phyloP scores from a whole-genome alignment of 2,113 vertebrate species.

The Tupaia tana region DNA sequence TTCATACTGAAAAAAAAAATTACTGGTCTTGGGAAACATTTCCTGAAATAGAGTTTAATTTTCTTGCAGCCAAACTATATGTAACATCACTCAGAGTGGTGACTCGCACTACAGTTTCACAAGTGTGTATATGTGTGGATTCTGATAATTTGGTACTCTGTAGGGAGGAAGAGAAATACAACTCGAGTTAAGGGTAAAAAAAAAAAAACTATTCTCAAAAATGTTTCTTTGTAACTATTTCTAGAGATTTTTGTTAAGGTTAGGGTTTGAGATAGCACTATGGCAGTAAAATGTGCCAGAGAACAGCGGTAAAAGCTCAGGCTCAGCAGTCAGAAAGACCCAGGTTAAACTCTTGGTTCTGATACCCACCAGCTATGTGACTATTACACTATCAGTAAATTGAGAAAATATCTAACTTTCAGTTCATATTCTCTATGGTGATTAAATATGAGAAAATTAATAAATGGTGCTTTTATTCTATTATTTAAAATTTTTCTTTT shows the following conservation, averaged over 20 bases:
- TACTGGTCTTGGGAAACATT: conserved; percentile 59
- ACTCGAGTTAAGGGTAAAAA: conserved; percentile 30
- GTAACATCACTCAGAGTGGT: conserved; percentile 69
- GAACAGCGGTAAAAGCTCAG: not conserved
- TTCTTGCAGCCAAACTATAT: conserved; percentile 78
- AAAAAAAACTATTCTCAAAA: conserved; percentile 63
- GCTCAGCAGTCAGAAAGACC: not conserved
- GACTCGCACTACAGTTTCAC: conserved; percentile 71
- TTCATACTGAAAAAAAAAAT: conserved; percentile 43
- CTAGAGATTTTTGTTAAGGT: conserved; percentile 44
- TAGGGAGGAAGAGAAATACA: conserved; percentile 71
- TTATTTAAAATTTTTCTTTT: not conserved
- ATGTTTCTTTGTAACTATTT: conserved; percentile 64
- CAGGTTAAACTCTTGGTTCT: not conserved
- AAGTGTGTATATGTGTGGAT: conserved; percentile 78
- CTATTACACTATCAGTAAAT: not conserved
- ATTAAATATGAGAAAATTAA: conserved; percentile 37
- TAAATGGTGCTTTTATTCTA: not conserved
- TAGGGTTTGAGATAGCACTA: not conserved
- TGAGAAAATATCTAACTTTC: not conserved
- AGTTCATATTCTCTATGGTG: not conserved
- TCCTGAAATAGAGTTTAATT: conserved; percentile 73
- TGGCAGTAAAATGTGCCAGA: not conserved
- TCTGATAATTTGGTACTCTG: conserved; percentile 75
- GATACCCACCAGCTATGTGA: not conserved